Percentiles rank a stretch among this genome's conserved stretches.
Conservation (phyloP, 2,113 vertebrate species). For the Ramphastos sulfuratus region DNA sequence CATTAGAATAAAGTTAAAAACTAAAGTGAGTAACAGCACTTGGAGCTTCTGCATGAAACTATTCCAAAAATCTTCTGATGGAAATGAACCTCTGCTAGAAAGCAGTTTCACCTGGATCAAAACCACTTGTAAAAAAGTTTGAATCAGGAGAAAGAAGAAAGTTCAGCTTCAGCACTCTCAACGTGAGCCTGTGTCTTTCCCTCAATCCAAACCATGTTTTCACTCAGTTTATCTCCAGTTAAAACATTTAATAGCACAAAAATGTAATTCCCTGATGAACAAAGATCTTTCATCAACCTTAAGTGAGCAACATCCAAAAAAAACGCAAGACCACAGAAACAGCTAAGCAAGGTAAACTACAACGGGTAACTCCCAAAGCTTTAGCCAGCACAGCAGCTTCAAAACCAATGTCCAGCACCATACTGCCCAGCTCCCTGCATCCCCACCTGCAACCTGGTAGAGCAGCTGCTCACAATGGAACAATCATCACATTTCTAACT, state of each 20-base stretch:
- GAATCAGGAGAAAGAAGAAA: neutral
- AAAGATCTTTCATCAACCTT: neutral
- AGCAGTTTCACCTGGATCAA: neutral
- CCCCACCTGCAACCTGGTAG: neutral
- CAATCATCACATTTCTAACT: rapidly evolving
- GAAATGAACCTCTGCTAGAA: neutral
- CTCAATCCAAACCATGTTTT: neutral
- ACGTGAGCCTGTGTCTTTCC: rapidly evolving
- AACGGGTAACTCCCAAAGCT: neutral
- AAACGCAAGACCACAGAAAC: rapidly evolving
- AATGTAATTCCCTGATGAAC: neutral
- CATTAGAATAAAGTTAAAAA: neutral
- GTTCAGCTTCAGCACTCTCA: neutral
- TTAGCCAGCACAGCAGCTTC: neutral
- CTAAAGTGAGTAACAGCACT: neutral
- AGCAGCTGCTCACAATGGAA: neutral
- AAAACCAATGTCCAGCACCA: neutral
- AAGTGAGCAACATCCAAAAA: neutral
- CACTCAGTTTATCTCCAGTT: neutral
- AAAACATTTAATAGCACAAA: neutral
- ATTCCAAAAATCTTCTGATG: neutral
- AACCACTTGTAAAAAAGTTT: neutral
- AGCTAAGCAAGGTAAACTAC: neutral
- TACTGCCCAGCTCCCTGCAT: neutral
- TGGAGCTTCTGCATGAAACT: neutral